These are phyloP conservation scores for Chymomyza procnemis DNA, from an alignment of 2,888 invertebrate genomes.

Conservation along the genomic window DNA sequence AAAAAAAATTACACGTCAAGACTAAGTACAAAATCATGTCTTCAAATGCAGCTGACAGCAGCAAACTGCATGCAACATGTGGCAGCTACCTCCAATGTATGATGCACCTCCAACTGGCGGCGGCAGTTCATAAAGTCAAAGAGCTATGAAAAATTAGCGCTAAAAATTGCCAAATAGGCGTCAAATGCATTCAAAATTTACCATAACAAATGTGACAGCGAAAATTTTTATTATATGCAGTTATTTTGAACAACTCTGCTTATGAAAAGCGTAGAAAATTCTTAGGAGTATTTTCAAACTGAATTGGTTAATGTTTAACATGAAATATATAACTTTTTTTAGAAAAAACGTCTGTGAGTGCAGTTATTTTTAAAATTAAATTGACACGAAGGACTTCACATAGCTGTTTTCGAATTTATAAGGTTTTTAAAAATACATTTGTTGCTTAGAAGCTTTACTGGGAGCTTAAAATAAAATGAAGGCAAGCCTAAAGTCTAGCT, in stretches of 20 bases:
- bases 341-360: no score
- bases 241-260: background rate
- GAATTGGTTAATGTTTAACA: no score
- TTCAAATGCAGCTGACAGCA: conserved; percentile 14
- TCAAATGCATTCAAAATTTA: conserved; percentile 62
- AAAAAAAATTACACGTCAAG: conserved; percentile 15
- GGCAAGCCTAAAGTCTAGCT: no score
- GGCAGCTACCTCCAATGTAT: conserved; percentile 34
- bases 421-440: no score
- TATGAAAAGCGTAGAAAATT: background rate
- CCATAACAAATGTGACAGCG: conserved; percentile 47
- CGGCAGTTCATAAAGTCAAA: conserved; percentile 57
- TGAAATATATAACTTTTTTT: no score
- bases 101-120: conserved; percentile 41
- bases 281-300: background rate
- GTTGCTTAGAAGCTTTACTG: no score
- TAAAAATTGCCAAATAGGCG: conserved; percentile 61
- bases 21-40: background rate
- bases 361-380: no score
- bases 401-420: no score
- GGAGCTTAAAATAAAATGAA: no score
- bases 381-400: no score
- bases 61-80: conserved; percentile 43
- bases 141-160: conserved; percentile 63
- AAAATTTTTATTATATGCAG: background rate